Conservation (phyloP, 1,140 invertebrate genomes). For the Subanguina moxae region DNA sequence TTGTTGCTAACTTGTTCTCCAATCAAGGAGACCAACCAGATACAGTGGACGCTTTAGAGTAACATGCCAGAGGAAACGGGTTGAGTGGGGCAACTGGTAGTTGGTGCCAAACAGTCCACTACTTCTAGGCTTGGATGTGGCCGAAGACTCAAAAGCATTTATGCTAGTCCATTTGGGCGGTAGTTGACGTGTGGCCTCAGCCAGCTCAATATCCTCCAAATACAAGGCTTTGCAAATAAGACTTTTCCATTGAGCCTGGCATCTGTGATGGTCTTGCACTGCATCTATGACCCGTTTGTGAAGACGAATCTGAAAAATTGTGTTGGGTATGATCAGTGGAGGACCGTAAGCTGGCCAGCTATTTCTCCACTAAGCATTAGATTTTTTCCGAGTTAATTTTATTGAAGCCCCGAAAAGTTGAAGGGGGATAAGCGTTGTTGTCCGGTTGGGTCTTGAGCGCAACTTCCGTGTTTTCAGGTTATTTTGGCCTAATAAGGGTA, state of each 20-base stretch:
- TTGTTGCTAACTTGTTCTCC: background rate
- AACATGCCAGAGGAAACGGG: constrained; percentile 43
- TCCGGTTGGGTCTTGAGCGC: too few relatives aligned
- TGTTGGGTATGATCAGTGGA: background rate
- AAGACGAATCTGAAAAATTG: constrained; percentile 63
- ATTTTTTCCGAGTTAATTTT: too few relatives aligned
- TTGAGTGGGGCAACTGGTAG: background rate
- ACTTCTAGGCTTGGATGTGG: constrained; percentile 1
- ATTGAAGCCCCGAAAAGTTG: too few relatives aligned
- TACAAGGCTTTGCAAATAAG: constrained; percentile 71
- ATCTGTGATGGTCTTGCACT: constrained; percentile 64
- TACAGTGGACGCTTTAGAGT: constrained; percentile 34
- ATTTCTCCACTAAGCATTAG: too few relatives aligned
- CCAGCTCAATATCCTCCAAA: constrained; percentile 75
- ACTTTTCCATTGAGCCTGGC: constrained; percentile 84
- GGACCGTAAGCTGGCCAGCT: too few relatives aligned
- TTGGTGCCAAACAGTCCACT: constrained; percentile 3
- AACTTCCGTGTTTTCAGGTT: too few relatives aligned
- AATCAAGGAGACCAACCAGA: constrained; percentile 9
- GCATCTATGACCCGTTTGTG: constrained; percentile 69
- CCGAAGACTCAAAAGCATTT: background rate
- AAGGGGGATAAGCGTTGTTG: too few relatives aligned
- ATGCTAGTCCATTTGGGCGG: constrained; percentile 27
- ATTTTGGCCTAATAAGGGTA: too few relatives aligned
- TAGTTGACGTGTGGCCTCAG: constrained; percentile 34